A percentile compares a stretch with the other conserved stretches of the same genome.
These are phyloP conservation scores for Mantis religiosa DNA, from an alignment of 2,888 invertebrate species.

Conservation along the genomic window DNA sequence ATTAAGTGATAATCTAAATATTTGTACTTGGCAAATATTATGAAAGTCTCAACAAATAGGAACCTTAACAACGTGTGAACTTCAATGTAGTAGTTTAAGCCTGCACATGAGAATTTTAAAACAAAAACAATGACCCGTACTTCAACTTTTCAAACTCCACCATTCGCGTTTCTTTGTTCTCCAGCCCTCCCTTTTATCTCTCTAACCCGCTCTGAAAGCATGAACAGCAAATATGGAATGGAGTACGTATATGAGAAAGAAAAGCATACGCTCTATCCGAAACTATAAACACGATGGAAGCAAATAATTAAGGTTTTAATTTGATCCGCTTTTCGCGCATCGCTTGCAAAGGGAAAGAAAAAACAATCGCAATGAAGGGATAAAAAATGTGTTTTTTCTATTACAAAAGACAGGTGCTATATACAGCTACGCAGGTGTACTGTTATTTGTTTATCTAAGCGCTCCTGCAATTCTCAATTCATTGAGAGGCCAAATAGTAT, in stretches of 20 bases:
- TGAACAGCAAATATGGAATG: too few species aligned
- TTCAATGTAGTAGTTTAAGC: too few species aligned
- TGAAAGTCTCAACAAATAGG: too few species aligned
- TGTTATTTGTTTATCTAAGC: neutral
- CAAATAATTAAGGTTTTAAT: neutral
- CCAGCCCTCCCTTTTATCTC: too few species aligned
- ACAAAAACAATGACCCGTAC: too few species aligned
- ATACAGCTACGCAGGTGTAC: neutral
- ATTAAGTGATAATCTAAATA: too few species aligned
- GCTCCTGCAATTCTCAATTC: neutral
- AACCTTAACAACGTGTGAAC: too few species aligned
- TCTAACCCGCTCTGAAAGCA: too few species aligned
- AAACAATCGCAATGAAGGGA: neutral
- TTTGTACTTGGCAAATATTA: too few species aligned
- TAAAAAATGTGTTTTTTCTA: neutral
- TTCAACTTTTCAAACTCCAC: too few species aligned
- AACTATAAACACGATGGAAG: neutral
- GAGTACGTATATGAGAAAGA: neutral
- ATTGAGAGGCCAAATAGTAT: neutral
- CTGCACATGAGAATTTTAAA: too few species aligned
- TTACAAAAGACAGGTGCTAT: neutral
- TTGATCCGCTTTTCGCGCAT: neutral
- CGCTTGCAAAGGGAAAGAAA: neutral
- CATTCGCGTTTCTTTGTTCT: too few species aligned
- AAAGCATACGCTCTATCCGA: neutral